Evolutionary conservation across 2,888 invertebrate genomes (phyloP).

Genomic region (Bombylius major): DNA sequence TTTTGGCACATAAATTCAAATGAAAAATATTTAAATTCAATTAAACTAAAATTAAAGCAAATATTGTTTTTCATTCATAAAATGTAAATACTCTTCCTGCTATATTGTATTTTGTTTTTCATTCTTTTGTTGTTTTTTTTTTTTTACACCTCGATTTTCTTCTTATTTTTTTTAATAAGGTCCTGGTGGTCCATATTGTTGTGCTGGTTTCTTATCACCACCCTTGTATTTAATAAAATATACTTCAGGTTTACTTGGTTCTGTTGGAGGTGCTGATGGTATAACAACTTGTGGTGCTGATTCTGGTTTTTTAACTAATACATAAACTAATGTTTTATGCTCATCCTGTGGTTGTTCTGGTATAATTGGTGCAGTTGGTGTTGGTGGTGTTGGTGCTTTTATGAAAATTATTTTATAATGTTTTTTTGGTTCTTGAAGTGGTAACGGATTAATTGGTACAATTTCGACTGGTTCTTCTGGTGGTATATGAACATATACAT

Average conservation of each 20-base stretch:
- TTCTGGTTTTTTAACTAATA: constrained; percentile 79
- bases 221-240: constrained; percentile 72
- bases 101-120: no score
- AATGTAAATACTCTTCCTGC: no score
- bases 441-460: constrained; percentile 27
- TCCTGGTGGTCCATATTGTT: constrained; percentile 30
- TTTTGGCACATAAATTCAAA: no score
- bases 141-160: no score
- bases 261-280: constrained; percentile 69
- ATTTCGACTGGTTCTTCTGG: constrained; percentile 40
- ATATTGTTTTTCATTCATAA: no score
- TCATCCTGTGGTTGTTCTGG: constrained; percentile 69
- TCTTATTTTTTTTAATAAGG: background rate
- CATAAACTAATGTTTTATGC: constrained; percentile 80
- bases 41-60: no score
- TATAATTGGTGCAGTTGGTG: constrained; percentile 38
- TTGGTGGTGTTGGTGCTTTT: constrained; percentile 41
- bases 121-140: no score
- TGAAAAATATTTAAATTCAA: no score
- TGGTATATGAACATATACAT: constrained; percentile 44
- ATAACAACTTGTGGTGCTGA: constrained; percentile 66
- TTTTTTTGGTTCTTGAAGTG: constrained; percentile 35
- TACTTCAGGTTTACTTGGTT: constrained; percentile 79
- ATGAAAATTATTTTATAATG: constrained; percentile 47
- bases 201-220: constrained; percentile 26